A percentile compares a stretch with the other conserved stretches of the same genome.
These are phyloP conservation scores for Acrossocheilus fasciatus DNA, from an alignment of 2,797 vertebrate genomes.

Conservation along the genomic window DNA sequence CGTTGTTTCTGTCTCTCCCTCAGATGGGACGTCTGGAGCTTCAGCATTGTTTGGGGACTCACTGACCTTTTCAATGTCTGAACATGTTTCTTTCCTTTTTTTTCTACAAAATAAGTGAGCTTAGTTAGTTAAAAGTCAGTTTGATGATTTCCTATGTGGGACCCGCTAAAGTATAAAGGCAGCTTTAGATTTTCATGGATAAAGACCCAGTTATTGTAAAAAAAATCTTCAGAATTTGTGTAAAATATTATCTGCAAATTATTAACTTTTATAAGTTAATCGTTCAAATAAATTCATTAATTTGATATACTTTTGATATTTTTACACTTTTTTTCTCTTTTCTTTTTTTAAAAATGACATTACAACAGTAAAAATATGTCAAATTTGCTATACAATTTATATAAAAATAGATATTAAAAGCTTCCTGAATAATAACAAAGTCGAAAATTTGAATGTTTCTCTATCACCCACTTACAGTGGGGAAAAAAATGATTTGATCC, in stretches of 20 bases:
- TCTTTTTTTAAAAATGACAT: background rate
- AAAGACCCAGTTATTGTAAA: background rate
- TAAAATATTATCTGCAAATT: background rate
- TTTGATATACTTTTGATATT: background rate
- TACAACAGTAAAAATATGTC: background rate
- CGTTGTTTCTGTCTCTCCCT: background rate
- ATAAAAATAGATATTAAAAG: background rate
- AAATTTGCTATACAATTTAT: background rate
- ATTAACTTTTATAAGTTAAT: background rate
- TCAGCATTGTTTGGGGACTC: constrained; percentile 58
- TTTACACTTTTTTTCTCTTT: background rate
- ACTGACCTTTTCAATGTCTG: constrained; percentile 56
- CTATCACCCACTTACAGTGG: background rate
- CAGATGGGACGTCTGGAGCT: constrained; percentile 54
- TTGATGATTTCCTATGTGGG: background rate
- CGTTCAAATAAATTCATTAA: background rate
- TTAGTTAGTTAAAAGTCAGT: background rate
- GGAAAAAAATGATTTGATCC: no score
- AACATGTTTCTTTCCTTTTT: constrained; percentile 65
- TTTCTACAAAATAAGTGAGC: constrained; percentile 51
- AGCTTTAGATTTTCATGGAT: background rate
- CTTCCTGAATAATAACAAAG: background rate
- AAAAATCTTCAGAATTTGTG: background rate
- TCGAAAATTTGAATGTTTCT: background rate
- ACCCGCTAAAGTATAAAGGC: background rate